Percentiles rank a stretch among this genome's conserved stretches.
Evolutionary conservation across 2,113 vertebrate genomes (phyloP).

Genomic region (Zosterops japonicus): DNA sequence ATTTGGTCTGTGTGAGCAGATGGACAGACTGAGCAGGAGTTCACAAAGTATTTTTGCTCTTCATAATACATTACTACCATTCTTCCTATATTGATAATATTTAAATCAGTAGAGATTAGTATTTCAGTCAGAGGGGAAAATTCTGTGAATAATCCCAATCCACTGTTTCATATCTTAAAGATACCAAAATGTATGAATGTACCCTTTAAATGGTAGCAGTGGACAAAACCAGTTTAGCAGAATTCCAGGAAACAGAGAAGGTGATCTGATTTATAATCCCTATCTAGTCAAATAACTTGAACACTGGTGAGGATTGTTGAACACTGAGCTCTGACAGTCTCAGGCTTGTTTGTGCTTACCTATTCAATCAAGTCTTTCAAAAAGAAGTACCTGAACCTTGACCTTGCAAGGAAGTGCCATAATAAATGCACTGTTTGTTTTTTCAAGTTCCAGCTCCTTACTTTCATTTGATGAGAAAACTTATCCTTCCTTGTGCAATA

Average conservation of each 20-base stretch:
- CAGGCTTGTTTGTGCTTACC: neutral
- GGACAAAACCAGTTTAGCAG: neutral
- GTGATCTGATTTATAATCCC: neutral
- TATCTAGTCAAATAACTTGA: neutral
- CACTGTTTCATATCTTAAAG: neutral
- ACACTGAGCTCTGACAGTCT: neutral
- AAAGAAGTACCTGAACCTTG: neutral
- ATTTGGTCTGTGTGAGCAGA: neutral
- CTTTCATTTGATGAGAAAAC: neutral
- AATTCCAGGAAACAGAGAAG: neutral
- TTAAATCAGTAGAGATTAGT: neutral
- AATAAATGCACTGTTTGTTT: neutral
- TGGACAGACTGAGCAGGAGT: neutral
- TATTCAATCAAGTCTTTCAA: neutral
- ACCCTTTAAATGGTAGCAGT: neutral
- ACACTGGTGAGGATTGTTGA: neutral
- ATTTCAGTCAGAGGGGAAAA: neutral
- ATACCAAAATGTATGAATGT: neutral
- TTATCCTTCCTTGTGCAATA: neutral
- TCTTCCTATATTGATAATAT: neutral
- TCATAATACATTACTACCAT: neutral
- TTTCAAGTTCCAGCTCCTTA: neutral
- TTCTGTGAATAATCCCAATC: neutral
- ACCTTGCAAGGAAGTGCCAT: neutral
- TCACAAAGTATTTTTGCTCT: neutral